Evolutionary conservation across 2,113 vertebrate species (phyloP).

Genomic region (Athene noctua): DNA sequence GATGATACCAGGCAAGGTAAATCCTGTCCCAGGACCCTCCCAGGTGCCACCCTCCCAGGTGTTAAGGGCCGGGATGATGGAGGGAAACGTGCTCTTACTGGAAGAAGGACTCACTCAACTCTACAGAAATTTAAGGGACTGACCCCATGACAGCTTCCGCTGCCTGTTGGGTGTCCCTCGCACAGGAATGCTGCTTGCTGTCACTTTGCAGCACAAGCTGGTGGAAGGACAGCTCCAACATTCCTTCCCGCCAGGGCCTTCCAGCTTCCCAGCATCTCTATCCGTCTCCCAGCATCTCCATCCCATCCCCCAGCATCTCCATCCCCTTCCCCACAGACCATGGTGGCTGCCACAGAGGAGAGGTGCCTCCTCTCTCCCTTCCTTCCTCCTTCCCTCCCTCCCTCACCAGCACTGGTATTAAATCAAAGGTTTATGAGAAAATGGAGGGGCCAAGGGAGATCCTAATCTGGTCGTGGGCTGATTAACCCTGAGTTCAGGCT

Average conservation of each 20-base stretch:
- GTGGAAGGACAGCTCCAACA: not conserved
- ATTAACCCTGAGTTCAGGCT: constrained; percentile 69
- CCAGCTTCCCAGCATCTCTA: not conserved
- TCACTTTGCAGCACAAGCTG: not conserved
- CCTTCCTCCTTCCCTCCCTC: not conserved
- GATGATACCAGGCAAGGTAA: not conserved
- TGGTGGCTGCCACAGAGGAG: fast-evolving
- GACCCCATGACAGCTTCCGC: not conserved
- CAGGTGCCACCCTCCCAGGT: fast-evolving
- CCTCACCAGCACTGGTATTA: not conserved
- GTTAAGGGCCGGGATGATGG: fast-evolving
- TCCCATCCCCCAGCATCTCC: not conserved
- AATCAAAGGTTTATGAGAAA: constrained; percentile 70
- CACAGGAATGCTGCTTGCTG: not conserved
- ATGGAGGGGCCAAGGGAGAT: constrained; percentile 61
- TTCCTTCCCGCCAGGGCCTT: not conserved
- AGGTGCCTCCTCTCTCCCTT: not conserved
- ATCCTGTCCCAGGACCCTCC: not conserved
- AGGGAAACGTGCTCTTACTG: fast-evolving
- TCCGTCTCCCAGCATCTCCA: not conserved
- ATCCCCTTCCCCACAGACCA: not conserved
- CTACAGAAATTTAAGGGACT: not conserved
- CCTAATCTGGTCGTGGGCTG: constrained; percentile 67
- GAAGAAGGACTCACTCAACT: not conserved
- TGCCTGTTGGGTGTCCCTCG: not conserved